Conservation (phyloP, 2,113 vertebrate genomes). For the Procavia capensis region DNA sequence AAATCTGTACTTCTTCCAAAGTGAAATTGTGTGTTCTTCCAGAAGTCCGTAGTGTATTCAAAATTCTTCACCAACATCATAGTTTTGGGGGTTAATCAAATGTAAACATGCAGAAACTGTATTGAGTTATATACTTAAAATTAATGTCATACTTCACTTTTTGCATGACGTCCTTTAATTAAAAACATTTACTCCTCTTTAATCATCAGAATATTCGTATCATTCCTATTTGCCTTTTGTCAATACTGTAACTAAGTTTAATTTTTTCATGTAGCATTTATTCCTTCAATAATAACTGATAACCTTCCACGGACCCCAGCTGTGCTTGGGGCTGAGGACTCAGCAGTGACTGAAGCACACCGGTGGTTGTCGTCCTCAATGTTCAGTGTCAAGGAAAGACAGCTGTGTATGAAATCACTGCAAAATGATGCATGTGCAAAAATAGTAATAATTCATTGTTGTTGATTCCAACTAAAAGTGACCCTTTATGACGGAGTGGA, state of each 20-base stretch:
- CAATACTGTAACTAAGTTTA: slow-evolving; percentile 2
- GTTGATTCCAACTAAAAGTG: no score
- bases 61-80: neutral
- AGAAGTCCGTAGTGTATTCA: no score
- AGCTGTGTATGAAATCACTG: neutral
- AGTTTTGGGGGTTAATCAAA: neutral
- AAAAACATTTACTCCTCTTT: neutral
- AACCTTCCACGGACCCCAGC: neutral
- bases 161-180: neutral
- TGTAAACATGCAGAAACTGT: neutral
- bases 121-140: neutral
- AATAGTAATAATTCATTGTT: neutral
- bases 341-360: neutral
- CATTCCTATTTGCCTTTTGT: neutral
- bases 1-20: no score
- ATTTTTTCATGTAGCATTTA: neutral
- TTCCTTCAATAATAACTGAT: neutral
- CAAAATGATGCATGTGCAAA: neutral
- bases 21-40: no score
- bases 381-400: neutral
- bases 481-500: no score
- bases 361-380: neutral
- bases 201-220: neutral
- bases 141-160: neutral
- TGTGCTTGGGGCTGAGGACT: neutral